These are phyloP conservation scores for Accipiter virgatus DNA, from an alignment of 2,113 vertebrate species.

Conservation along the genomic window DNA sequence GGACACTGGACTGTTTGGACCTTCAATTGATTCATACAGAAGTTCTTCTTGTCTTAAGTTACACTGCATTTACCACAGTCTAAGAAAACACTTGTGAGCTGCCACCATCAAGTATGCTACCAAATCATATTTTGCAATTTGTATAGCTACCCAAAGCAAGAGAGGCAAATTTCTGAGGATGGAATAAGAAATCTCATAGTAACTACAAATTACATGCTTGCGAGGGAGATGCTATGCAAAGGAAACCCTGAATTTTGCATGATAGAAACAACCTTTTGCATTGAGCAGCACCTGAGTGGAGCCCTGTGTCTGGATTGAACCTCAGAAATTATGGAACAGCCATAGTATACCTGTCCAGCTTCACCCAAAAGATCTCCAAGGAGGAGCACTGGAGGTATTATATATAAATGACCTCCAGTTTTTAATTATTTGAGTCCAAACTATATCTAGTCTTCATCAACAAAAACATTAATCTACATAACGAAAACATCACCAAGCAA, in stretches of 20 bases:
- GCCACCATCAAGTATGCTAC: background rate
- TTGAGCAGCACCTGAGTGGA: background rate
- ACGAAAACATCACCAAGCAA: background rate
- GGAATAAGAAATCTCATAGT: background rate
- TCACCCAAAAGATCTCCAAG: background rate
- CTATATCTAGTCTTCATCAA: background rate
- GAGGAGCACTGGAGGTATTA: background rate
- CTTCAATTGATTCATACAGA: rapidly evolving
- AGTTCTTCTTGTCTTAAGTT: background rate
- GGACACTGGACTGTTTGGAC: background rate
- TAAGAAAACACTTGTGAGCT: background rate
- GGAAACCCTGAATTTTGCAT: background rate
- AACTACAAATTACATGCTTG: background rate
- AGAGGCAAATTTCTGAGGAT: background rate
- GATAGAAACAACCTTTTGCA: background rate
- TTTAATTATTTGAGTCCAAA: background rate
- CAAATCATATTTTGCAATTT: background rate
- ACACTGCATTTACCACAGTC: background rate
- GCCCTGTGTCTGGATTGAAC: background rate
- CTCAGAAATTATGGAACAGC: background rate
- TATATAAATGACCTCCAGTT: background rate
- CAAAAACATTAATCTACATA: background rate
- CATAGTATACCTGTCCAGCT: background rate
- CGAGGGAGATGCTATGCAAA: background rate
- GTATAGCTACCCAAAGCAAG: background rate